phyloP scores from a whole-genome alignment of 2,797 vertebrate species.

The Diplodus sargus region DNA sequence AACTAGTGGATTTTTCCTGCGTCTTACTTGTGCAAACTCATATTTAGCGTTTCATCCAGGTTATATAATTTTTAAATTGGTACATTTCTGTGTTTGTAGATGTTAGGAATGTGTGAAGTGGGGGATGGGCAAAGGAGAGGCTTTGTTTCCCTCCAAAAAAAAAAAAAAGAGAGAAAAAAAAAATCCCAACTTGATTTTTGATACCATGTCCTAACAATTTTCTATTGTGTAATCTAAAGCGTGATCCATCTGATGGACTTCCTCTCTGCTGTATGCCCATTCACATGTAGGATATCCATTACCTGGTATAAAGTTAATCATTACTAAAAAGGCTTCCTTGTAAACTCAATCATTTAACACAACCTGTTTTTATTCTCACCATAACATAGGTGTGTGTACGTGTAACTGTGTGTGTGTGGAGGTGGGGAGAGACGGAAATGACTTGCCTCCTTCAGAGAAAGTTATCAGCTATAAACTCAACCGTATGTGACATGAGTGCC shows the following conservation, averaged over 20 bases:
- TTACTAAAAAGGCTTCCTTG: slow-evolving; percentile 70
- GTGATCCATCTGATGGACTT: slow-evolving; percentile 60
- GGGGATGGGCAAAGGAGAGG: slow-evolving; percentile 60
- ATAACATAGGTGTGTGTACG: slow-evolving; percentile 54
- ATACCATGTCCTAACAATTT: slow-evolving; percentile 49
- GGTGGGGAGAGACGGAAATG: slow-evolving; percentile 70
- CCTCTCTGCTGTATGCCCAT: slow-evolving; percentile 56
- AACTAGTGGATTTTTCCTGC: slow-evolving; percentile 18
- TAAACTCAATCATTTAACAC: slow-evolving; percentile 70
- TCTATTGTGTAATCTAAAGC: slow-evolving; percentile 61
- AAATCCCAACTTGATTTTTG: slow-evolving; percentile 49
- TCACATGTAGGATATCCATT: slow-evolving; percentile 66
- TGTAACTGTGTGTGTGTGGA: slow-evolving; percentile 32
- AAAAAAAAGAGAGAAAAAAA: slow-evolving; percentile 9
- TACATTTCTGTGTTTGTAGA: slow-evolving; percentile 28
- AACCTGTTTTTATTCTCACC: slow-evolving; percentile 39
- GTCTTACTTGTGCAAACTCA: slow-evolving; percentile 12
- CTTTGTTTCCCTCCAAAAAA: slow-evolving; percentile 69
- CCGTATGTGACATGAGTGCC: slow-evolving; percentile 74
- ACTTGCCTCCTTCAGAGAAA: slow-evolving; percentile 74
- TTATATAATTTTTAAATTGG: slow-evolving; percentile 22
- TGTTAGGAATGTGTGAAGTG: slow-evolving; percentile 35
- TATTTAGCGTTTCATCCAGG: neutral
- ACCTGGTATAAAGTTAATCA: slow-evolving; percentile 78
- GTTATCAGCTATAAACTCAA: slow-evolving; percentile 78